Percentiles rank a stretch among this genome's conserved stretches.
Conservation (phyloP, 1,140 invertebrate genomes). For the Aphelinus certus region DNA sequence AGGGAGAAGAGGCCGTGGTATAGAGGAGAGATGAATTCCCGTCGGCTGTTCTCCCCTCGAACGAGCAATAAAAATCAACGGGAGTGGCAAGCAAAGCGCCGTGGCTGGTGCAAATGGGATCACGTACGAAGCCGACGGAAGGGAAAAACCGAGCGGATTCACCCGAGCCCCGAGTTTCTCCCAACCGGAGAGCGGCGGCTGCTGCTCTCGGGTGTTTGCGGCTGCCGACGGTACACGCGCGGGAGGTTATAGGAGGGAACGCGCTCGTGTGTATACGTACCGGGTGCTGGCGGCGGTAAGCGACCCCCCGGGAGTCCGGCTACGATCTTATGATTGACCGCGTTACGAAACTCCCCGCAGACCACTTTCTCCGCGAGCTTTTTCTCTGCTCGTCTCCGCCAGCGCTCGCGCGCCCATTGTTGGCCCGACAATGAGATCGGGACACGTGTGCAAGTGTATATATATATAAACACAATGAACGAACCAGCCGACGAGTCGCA, state of each 20-base stretch:
- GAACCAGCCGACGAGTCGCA: neutral
- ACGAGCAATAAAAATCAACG: neutral
- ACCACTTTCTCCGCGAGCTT: slow-evolving; percentile 52
- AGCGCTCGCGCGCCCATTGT: neutral
- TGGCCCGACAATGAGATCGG: neutral
- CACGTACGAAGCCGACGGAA: slow-evolving; percentile 3
- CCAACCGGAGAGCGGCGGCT: neutral
- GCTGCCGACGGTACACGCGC: too few species aligned
- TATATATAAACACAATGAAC: neutral
- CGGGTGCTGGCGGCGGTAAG: slow-evolving; percentile 53
- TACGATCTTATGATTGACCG: slow-evolving; percentile 67
- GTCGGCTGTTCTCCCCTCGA: neutral
- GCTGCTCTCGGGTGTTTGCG: too few species aligned
- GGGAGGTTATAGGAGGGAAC: too few species aligned
- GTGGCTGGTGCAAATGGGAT: slow-evolving; percentile 2
- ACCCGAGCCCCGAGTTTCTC: neutral
- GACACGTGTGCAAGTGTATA: neutral
- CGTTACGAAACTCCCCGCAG: slow-evolving; percentile 60
- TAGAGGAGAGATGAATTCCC: neutral
- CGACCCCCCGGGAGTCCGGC: slow-evolving; percentile 57
- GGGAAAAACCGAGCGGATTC: neutral
- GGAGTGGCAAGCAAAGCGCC: too few species aligned
- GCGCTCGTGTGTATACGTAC: slow-evolving; percentile 5
- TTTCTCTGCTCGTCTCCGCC: neutral
- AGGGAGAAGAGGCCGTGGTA: too few species aligned